These are phyloP conservation scores for Congeria kusceri DNA, from an alignment of 2,888 invertebrate genomes.

Conservation along the genomic window DNA sequence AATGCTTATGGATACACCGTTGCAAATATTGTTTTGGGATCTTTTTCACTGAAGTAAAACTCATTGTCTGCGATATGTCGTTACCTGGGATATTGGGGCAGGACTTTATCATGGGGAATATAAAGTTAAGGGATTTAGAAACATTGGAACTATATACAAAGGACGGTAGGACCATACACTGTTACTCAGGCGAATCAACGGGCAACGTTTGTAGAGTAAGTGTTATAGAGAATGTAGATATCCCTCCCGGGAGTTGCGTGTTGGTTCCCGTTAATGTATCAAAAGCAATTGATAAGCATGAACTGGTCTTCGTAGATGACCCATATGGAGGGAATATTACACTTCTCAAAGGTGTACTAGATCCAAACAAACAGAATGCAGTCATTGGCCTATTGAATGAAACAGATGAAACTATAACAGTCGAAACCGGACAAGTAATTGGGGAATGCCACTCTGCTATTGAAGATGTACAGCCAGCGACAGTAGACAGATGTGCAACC, in stretches of 20 bases:
- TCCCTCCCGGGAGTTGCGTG: neutral
- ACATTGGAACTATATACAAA: neutral
- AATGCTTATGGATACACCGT: conserved; percentile 4
- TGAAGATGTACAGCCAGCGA: neutral
- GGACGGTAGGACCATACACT: conserved; percentile 1
- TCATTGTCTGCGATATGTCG: conserved; percentile 34
- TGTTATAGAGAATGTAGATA: neutral
- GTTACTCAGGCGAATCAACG: neutral
- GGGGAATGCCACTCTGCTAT: conserved; percentile 17
- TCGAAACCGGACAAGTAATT: neutral
- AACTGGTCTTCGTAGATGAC: neutral
- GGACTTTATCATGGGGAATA: conserved; percentile 21
- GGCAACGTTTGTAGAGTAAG: neutral
- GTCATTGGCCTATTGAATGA: conserved; percentile 4
- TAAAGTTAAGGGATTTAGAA: conserved; percentile 18
- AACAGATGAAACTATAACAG: neutral
- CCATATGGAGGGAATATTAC: neutral
- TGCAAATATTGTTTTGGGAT: conserved; percentile 1
- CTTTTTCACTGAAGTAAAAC: neutral
- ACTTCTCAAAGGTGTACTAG: neutral
- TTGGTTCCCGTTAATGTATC: neutral
- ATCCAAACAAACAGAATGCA: neutral
- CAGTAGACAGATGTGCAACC: no score
- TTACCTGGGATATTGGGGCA: conserved; percentile 16
- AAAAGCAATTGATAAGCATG: neutral